Percentiles rank a stretch among this genome's conserved stretches.
These are phyloP conservation scores for Tiliacea aurago DNA, from an alignment of 2,888 invertebrate species.

Conservation along the genomic window DNA sequence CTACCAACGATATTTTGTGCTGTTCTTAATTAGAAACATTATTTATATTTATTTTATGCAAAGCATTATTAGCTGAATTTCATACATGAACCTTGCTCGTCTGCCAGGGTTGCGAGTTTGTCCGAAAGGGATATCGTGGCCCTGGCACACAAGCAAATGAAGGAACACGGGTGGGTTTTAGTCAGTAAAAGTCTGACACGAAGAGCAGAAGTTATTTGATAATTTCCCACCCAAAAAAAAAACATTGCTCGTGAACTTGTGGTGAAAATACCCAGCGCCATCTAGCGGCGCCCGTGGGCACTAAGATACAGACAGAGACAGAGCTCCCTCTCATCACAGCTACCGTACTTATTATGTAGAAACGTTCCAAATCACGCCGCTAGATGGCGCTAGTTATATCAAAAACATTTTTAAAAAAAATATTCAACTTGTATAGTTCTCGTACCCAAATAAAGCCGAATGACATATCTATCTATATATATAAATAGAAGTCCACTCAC, in stretches of 20 bases:
- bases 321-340: background rate
- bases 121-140: no score
- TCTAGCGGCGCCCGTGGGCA: background rate
- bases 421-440: no score
- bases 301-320: background rate
- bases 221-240: no score
- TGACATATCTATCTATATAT: no score
- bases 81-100: background rate
- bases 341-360: background rate
- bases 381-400: conserved; percentile 2
- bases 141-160: no score
- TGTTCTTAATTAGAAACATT: background rate
- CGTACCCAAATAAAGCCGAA: no score
- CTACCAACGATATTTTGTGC: background rate
- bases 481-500: no score
- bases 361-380: background rate
- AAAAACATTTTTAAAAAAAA: no score
- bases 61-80: background rate
- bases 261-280: background rate
- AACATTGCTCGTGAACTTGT: background rate
- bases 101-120: no score
- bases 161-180: no score
- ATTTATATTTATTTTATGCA: background rate
- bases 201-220: no score
- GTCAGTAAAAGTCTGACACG: no score